Evolutionary conservation across 1,140 invertebrate genomes (phyloP), one percentile per base, ranked within the genome.

Genomic region (Plutomurus gul): DNA sequence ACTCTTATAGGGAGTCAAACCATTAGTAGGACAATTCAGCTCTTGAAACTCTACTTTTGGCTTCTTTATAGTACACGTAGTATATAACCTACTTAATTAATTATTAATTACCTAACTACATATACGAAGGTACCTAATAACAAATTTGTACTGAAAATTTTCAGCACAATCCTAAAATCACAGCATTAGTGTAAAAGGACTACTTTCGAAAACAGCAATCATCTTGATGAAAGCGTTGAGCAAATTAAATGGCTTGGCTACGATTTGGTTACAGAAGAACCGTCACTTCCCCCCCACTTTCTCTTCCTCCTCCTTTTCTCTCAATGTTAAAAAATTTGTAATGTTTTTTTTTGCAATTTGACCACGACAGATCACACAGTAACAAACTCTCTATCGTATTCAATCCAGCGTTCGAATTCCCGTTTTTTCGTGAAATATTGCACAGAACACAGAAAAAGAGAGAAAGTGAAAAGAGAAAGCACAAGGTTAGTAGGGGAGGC

Each of bases 241-340:
- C 56, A 65, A 65, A 65, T 65, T 65, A 65, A 65, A 65, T 65
- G 56, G 56, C 56, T 65, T 65, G 56, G 56, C 56, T 65, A 65
- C 30, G 56, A 65, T 51, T 51, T 65, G 56, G 36, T 65, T 65
- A n/a, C n/a, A 33, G n/a, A 33, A 33, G 56, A 65, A 65, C 56
- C 36, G 56, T 36, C 27, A n/a, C n/a, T n/a, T n/a, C n/a, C n/a
- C n/a, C n/a, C n/a, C n/a, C n/a, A n/a, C n/a, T 30, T 33, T 30
- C 51, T 60, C 27, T 60, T 30, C 3, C 27, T 33, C 47, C 20
- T 11, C 20, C 47, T 51, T 51, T n/a, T n/a, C n/a, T 51, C 47
- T 22, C 47, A 3, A 6, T n/a, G 4, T 49, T 18, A 20, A n/a
- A 6, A 33, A 33, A 36, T 13, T 65, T 22, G 5, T 20, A 25